phyloP scores from a whole-genome alignment of 2,113 vertebrate species.

The Tyrannus savana region DNA sequence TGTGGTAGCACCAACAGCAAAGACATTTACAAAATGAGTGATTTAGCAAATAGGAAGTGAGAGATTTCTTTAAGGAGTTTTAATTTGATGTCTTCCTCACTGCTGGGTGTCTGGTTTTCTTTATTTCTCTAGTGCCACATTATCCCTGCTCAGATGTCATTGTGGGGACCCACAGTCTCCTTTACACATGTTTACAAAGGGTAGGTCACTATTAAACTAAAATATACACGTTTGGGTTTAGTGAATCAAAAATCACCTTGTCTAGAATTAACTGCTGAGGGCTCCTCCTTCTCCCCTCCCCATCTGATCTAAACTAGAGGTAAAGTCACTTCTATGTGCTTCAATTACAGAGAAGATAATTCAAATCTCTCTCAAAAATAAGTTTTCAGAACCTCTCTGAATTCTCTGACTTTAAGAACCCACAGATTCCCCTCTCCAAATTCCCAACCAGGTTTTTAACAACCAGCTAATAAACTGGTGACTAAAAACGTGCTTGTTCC shows the following conservation, averaged over 20 bases:
- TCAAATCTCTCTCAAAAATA: not conserved
- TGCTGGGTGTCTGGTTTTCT: slow-evolving; percentile 16
- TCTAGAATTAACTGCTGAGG: not conserved
- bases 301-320: slow-evolving; percentile 33
- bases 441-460: slow-evolving; percentile 16
- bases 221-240: not conserved
- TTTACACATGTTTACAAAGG: not conserved
- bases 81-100: not conserved
- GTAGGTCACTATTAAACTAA: slow-evolving; percentile 18
- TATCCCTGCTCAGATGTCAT: slow-evolving; percentile 1
- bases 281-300: not conserved
- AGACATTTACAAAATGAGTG: slow-evolving; percentile 23
- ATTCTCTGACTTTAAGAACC: not conserved
- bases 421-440: not conserved
- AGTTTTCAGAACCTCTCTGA: not conserved
- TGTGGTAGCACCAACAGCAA: not conserved
- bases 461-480: not conserved
- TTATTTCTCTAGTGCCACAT: slow-evolving; percentile 21
- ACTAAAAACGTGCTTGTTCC: not conserved
- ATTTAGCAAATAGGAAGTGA: slow-evolving; percentile 34
- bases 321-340: not conserved
- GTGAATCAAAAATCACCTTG: slow-evolving; percentile 48
- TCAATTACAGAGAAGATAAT: not conserved
- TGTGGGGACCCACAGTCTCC: not conserved
- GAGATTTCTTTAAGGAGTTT: slow-evolving; percentile 12